Base-by-base conservation (phyloP, 1,140 invertebrate species). In the Arctopsyche grandis region DNA sequence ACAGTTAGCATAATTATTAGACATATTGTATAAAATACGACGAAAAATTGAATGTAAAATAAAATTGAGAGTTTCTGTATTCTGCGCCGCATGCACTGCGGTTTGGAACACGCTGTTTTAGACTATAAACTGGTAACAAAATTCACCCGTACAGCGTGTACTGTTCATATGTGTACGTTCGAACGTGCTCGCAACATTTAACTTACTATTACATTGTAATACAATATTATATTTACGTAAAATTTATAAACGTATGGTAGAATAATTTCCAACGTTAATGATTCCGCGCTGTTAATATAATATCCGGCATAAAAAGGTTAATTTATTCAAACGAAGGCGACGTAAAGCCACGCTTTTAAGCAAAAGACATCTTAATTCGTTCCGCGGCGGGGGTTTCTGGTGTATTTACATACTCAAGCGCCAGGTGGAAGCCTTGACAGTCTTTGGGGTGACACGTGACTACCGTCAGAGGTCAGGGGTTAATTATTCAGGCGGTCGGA, bases 81-180 rank as follows among this genome's bases (percentile, higher is more conserved):
- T 29, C 10, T 9, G 24, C 9, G 14, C 24, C 9, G 14, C 24
- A 22, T 66, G 63, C 24, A 29, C 22, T 66, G 63, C 63, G 63
- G 63, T 66, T 66, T 26, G 19, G 14, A 22, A 66, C 24, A 66
- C 63, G 24, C 24, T 66, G 63, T 66, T 66, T 66, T 66, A 66
- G 21, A 66, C 63, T 22, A 22, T 66, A 66, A 66, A 66, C 21
- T 66, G 63, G 63, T 66, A 66, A 22, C 63, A 22, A 66, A 66
- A 66, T 66, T 66, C 22, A 12, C 21, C 19, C n/a, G 22, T 5
- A 66, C 63, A 29, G 26, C 48, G 48, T 52, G 48, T 52, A 7
- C 29, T 52, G 16, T 52, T 5, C 16, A 52, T 52, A 52, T 52
- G 10, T 52, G 16, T 52, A 52, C 48, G 12, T 52, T n/a, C n/a